Evolutionary conservation across 2,113 vertebrate genomes (phyloP), one percentile per base, ranked within the genome.

Genomic region (Engystomops pustulosus): DNA sequence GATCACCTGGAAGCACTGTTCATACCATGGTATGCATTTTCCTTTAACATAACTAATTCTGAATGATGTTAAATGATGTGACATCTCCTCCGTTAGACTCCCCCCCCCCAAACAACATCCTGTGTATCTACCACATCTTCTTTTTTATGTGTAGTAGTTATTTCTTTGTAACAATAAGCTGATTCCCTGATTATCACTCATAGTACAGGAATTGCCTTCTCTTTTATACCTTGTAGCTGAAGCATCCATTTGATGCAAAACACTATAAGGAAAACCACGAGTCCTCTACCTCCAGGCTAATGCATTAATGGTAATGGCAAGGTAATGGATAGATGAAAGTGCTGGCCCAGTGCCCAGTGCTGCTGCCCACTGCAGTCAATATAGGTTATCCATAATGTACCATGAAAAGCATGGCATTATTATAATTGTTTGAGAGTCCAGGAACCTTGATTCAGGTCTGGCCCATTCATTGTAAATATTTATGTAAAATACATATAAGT

Each of bases 271-370:
- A 53, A 20, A 11, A 34, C 7, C 25, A 34, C 7, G 25, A 30
- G 25, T 27, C 36, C 23, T 30, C 41, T 25, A 58, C 49, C 80
- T 32, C 51, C 49, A 38, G 51, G 80, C 47, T 55, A 58, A 6
- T 55, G 7, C 44, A 71, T 71, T 18, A 41, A 81, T 60, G 80
- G 20, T 81, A 81, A 81, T 81, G 67, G 80, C 10, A 20, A 7
- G 68, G 27, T 72, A 81, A 81, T 81, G 80, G 67, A 49, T 20
- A 15, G 68, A 15, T 72, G 67, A 51, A 49, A 23, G 20, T 23
- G n/a, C 15, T 15, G 44, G 15, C 79, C 34, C 10, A 2, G 45
- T 32, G 11, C 45, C 45, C 27, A 36, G 12, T n/a, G 12, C 30
- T 17, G 70, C 27, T 58, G 23, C 23, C 49, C 11, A 11, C 38